Evolutionary conservation across 92 coral and sea anemone species (phyloP).

Genomic region (Paragorgia papillata): DNA sequence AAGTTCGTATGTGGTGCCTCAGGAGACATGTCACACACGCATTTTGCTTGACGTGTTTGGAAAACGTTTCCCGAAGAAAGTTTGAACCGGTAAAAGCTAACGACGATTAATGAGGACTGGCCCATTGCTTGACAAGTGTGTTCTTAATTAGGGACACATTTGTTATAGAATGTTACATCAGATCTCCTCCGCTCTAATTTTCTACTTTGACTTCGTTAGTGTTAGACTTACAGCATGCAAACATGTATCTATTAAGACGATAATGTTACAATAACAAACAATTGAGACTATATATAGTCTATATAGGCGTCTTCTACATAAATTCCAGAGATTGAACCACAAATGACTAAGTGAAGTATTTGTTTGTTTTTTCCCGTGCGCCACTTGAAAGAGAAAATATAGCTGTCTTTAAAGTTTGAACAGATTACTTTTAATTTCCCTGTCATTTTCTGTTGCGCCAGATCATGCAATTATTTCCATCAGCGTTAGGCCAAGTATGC

Average conservation of each 20-base stretch:
- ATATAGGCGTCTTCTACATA: background rate
- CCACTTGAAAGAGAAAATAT: no score
- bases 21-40: no score
- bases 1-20: no score
- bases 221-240: background rate
- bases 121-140: background rate
- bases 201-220: background rate
- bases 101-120: background rate
- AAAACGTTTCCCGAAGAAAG: background rate
- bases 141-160: background rate
- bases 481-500: no score
- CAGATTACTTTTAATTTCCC: no score
- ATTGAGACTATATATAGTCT: background rate
- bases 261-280: background rate
- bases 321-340: background rate
- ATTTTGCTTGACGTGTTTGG: no score
- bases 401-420: no score
- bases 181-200: background rate
- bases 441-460: no score
- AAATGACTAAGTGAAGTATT: background rate
- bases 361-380: background rate
- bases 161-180: background rate
- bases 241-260: background rate
- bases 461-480: no score
- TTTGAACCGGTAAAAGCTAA: background rate